Percentiles rank a stretch among this genome's conserved stretches.
Conservation (phyloP, 2,888 invertebrate genomes). For the Chelonus formosanus region DNA sequence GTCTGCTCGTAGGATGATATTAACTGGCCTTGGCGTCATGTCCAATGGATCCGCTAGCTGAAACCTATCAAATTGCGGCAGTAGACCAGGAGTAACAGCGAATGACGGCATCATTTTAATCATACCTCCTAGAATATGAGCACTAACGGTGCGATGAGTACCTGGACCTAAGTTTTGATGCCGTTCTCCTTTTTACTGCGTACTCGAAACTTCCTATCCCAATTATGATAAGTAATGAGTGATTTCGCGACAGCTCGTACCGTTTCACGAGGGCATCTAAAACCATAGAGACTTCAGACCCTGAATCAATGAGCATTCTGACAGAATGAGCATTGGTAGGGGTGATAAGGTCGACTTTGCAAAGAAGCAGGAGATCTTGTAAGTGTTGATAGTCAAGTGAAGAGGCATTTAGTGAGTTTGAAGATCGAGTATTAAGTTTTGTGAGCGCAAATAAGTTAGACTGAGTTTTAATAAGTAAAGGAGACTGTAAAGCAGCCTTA, state of each 20-base stretch:
- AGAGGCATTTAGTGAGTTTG: background rate
- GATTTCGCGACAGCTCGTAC: background rate
- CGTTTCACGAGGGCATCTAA: background rate
- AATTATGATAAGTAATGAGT: too few species aligned
- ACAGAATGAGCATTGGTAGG: background rate
- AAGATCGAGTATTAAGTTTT: too few species aligned
- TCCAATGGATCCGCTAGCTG: background rate
- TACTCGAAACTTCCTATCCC: too few species aligned
- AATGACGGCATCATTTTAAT: too few species aligned
- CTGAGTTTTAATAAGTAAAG: too few species aligned
- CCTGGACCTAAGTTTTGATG: too few species aligned
- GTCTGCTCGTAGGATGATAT: constrained; percentile 1
- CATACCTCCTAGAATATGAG: background rate
- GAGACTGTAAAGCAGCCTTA: too few species aligned
- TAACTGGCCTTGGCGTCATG: background rate
- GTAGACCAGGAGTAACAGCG: too few species aligned
- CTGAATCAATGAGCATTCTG: constrained; percentile 2
- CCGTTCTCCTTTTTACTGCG: too few species aligned
- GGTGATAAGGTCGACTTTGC: background rate
- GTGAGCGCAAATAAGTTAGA: too few species aligned
- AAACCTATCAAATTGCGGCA: too few species aligned
- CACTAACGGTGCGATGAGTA: background rate
- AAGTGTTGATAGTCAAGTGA: background rate
- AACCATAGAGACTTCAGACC: background rate
- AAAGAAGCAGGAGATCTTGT: background rate